These are phyloP conservation scores for Amiota communis DNA, from an alignment of 2,888 invertebrate species.

Conservation along the genomic window DNA sequence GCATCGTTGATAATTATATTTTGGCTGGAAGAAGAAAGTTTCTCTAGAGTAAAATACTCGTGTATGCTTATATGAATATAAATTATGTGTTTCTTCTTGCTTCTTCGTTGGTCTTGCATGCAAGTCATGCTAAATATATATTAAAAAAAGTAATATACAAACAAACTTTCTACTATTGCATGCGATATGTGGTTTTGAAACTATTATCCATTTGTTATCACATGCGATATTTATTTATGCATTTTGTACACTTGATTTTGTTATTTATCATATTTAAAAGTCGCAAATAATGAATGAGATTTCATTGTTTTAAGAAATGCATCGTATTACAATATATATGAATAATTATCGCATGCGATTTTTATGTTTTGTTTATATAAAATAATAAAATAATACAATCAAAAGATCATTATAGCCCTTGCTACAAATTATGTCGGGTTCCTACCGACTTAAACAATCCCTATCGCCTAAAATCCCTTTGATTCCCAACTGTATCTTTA, in stretches of 20 bases:
- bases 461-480: too few relatives aligned
- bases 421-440: too few relatives aligned
- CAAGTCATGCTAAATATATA: neutral
- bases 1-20: slow-evolving; percentile 23
- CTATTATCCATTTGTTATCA: too few relatives aligned
- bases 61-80: slow-evolving; percentile 13
- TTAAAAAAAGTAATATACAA: neutral
- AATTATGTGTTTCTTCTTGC: slow-evolving; percentile 14
- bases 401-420: too few relatives aligned
- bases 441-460: too few relatives aligned
- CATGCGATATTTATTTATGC: too few relatives aligned
- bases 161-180: slow-evolving; percentile 2
- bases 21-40: slow-evolving; percentile 20
- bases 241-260: slow-evolving; percentile 1
- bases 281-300: neutral
- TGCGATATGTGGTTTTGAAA: neutral
- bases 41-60: neutral
- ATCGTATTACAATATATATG: too few relatives aligned
- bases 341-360: too few relatives aligned
- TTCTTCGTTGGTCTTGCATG: neutral
- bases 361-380: too few relatives aligned
- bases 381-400: too few relatives aligned
- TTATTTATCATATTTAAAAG: slow-evolving; percentile 6
- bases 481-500: too few relatives aligned
- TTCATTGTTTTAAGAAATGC: neutral